Percentiles rank a stretch among this genome's conserved stretches.
Evolutionary conservation across 2,113 vertebrate species (phyloP).

Genomic region (Strigops habroptila): DNA sequence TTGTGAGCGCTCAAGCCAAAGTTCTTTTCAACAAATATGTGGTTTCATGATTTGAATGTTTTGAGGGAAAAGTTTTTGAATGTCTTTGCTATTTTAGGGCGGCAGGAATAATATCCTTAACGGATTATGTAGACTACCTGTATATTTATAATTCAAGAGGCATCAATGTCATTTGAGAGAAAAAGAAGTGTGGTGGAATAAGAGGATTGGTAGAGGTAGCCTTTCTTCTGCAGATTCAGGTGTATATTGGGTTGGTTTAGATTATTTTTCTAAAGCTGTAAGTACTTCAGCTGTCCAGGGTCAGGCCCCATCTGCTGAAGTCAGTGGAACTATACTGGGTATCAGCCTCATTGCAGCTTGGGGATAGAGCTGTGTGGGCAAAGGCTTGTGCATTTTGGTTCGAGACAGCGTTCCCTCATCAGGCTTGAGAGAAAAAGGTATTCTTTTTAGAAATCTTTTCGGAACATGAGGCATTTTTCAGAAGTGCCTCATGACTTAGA

Average conservation of each 20-base stretch:
- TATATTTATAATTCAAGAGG: not conserved
- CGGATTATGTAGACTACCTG: not conserved
- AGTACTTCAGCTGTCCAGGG: not conserved
- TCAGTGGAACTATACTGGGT: not conserved
- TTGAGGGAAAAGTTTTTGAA: not conserved
- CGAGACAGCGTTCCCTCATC: not conserved
- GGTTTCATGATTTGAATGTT: not conserved
- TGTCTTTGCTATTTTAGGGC: not conserved
- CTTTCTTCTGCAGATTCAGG: not conserved
- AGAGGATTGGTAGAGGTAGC: not conserved
- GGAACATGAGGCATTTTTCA: not conserved
- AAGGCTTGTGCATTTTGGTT: not conserved
- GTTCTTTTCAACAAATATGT: not conserved
- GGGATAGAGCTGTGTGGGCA: not conserved
- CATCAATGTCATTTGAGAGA: not conserved
- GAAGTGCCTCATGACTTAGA: not conserved
- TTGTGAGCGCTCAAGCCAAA: not conserved
- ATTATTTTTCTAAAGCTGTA: not conserved
- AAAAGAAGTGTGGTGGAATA: not conserved
- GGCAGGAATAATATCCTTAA: not conserved
- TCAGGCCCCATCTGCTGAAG: not conserved
- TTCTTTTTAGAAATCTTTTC: not conserved
- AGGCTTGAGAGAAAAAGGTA: not conserved
- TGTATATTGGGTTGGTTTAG: not conserved
- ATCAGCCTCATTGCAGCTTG: not conserved